Evolutionary conservation across 2,113 vertebrate genomes (phyloP).

Genomic region (Talpa occidentalis): DNA sequence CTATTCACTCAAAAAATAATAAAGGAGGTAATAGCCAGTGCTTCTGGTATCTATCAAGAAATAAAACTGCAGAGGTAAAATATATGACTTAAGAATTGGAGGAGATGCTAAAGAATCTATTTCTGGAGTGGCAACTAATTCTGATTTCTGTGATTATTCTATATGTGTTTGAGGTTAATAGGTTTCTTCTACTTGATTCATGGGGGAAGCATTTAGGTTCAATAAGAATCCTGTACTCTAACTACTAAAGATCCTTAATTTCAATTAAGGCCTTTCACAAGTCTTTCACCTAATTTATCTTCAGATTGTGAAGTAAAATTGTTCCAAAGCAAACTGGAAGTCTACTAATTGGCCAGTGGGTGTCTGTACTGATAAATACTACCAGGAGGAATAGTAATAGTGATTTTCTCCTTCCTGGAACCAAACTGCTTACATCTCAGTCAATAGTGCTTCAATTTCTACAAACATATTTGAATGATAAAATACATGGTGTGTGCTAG

Average conservation of each 20-base stretch:
- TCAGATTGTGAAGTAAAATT: conserved; percentile 6
- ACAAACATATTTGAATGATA: too few species aligned
- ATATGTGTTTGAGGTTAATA: conserved; percentile 26
- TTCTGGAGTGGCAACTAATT: background rate
- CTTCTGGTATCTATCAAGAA: background rate
- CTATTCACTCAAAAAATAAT: too few species aligned
- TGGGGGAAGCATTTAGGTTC: background rate
- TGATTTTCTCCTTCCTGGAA: conserved; percentile 2
- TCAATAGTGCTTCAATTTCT: background rate
- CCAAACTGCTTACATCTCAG: background rate
- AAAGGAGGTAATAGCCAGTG: background rate
- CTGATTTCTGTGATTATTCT: background rate
- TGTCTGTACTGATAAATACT: background rate
- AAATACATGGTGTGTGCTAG: background rate
- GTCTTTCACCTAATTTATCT: background rate
- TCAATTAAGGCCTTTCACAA: background rate
- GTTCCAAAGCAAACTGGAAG: background rate
- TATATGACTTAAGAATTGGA: background rate
- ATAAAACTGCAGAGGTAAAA: background rate
- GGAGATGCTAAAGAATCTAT: background rate
- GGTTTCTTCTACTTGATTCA: background rate
- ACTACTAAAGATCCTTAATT: background rate
- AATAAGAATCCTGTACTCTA: background rate
- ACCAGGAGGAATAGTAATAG: background rate
- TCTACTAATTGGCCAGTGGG: background rate